Evolutionary conservation across 1,140 invertebrate species (phyloP).

Genomic region (Pararge aegeria): DNA sequence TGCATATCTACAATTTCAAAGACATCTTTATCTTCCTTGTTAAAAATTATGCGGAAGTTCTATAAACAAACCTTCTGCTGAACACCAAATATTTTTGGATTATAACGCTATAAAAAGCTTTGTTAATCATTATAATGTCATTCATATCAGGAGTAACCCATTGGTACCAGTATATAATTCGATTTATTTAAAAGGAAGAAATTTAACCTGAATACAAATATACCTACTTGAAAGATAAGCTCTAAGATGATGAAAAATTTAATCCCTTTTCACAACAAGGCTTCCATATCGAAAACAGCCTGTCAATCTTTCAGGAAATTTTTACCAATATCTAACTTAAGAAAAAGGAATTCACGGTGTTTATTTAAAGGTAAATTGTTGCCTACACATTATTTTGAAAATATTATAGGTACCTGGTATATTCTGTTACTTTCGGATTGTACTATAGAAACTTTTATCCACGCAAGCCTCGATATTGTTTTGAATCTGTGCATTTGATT

Average conservation of each 20-base stretch:
- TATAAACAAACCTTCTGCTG: background rate
- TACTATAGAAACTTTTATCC: no score
- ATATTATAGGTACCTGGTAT: no score
- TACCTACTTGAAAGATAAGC: conserved; percentile 20
- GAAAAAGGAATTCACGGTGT: background rate
- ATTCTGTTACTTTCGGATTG: no score
- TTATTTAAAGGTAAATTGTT: no score
- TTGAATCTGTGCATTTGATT: no score
- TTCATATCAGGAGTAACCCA: no score
- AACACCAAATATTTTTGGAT: no score
- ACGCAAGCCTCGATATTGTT: no score
- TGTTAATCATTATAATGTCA: no score
- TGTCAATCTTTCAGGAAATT: conserved; percentile 23
- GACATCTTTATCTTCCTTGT: background rate
- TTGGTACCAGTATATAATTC: no score
- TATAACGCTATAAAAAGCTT: no score
- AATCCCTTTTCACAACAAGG: conserved; percentile 47
- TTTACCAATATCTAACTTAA: conserved; percentile 14
- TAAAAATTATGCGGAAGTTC: background rate
- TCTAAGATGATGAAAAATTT: conserved; percentile 46
- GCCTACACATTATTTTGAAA: no score
- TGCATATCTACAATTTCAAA: conserved; percentile 28
- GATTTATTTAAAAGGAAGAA: conserved; percentile 1
- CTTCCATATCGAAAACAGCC: conserved; percentile 34
- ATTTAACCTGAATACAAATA: conserved; percentile 14